Base-by-base conservation (phyloP, 2,113 vertebrate genomes). In the Sander vitreus region DNA sequence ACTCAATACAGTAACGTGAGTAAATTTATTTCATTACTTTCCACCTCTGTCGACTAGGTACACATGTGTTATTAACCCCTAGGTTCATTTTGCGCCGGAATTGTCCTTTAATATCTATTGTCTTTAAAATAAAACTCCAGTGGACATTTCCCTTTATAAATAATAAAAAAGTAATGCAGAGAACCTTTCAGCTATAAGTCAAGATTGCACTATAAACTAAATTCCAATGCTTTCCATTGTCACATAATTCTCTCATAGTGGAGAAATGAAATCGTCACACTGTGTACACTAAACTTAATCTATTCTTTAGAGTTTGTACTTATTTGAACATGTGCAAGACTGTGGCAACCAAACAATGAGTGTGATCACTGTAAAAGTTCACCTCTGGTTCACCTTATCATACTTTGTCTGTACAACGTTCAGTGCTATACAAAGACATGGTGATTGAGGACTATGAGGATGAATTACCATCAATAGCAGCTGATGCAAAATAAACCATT, bases 351-450 rank as follows among this genome's bases (percentile, higher is more conserved):
- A 23, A 51, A 66, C 70, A 71, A 58, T 60, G 55, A 77, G 11
- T 54, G n/a, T 16, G 57, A 80, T 80, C 55, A 63, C 51, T 36
- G 23, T 39, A 50, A 55, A 51, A 53, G 62, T 65, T 58, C 6
- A 79, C 88, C 80, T 85, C 54, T 30, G 10, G 3, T 78, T 85
- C 30, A 83, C 82, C 76, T 85, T 15, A 19, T 51, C 60, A 57
- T 70, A 15, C 71, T 67, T 77, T 47, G 54, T 21, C 8, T 27
- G 43, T 23, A 7, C 19, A 15, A 45, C 21, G 12, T 68, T 36
- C 4, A 54, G 73, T 30, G 50, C 30, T n/a, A 18, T 30, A 25
- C 21, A 36, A 36, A 73, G 43, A 23, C n/a, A 60, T 19, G 13
- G 19, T 7, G 3, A 15, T 15, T 62, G 14, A 39, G 33, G 19